These are phyloP conservation scores for Melanotaenia trifasciata DNA, from an alignment of 2,797 vertebrate genomes.

Conservation along the genomic window DNA sequence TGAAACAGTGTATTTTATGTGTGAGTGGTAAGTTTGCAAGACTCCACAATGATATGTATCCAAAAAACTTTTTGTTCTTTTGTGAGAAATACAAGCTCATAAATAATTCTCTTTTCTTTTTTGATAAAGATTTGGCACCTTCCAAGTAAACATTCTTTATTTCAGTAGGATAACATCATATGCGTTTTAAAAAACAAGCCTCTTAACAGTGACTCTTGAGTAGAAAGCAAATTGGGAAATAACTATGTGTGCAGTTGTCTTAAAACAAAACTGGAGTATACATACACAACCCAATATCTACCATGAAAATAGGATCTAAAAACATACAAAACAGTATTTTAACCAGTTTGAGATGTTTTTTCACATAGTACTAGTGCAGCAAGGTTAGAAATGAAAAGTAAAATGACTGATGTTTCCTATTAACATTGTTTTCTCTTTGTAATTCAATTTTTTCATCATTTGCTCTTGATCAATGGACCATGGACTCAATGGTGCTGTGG, in stretches of 20 bases:
- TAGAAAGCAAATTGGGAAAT: not conserved
- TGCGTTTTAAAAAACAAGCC: not conserved
- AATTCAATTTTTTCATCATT: conserved; percentile 41
- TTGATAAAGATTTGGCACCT: not conserved
- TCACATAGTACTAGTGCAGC: conserved; percentile 2
- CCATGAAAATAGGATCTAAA: conserved; percentile 36
- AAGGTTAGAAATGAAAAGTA: conserved; percentile 40
- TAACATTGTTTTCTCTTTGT: conserved; percentile 43
- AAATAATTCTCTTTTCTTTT: not conserved
- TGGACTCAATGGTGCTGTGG: conserved; percentile 15
- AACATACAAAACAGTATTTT: conserved; percentile 28
- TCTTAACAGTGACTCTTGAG: not conserved
- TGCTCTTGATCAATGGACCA: conserved; percentile 43
- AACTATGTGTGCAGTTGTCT: conserved; percentile 13
- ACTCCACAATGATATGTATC: not conserved
- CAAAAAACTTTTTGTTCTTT: not conserved
- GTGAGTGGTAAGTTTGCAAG: not conserved
- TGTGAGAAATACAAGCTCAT: not conserved
- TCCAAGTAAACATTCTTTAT: not conserved
- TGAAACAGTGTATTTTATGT: not conserved
- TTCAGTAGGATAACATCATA: not conserved
- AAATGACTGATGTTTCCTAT: conserved; percentile 44
- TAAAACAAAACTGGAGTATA: conserved; percentile 20
- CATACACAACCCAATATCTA: conserved; percentile 10
- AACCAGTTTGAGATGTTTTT: conserved; percentile 20